Percentiles rank a stretch among this genome's conserved stretches.
phyloP scores from a whole-genome alignment of 2,113 vertebrate genomes.

The Holacanthus passer region DNA sequence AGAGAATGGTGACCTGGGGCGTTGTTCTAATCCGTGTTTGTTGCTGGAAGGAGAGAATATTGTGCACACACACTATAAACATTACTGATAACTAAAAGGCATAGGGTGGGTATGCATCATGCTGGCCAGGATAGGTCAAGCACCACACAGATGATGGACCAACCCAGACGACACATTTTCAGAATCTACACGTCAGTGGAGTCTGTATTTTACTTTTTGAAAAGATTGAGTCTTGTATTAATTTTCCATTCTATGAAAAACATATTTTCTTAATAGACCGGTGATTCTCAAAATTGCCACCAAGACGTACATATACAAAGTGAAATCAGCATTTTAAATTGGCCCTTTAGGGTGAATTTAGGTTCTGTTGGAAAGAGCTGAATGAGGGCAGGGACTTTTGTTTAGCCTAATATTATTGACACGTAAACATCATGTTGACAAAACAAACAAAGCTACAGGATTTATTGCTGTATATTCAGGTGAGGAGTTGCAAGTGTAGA shows the following conservation, averaged over 20 bases:
- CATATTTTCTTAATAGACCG: neutral
- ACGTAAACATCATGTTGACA: slow-evolving; percentile 12
- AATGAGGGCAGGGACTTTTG: neutral
- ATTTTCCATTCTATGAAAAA: neutral
- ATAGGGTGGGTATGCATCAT: neutral
- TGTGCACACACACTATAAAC: neutral
- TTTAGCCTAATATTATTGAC: slow-evolving; percentile 20
- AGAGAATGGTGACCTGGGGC: neutral
- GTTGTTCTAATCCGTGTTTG: neutral
- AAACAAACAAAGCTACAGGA: neutral
- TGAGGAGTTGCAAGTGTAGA: neutral
- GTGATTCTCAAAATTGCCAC: neutral
- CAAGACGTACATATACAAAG: neutral
- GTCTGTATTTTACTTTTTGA: neutral
- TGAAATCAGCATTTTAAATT: slow-evolving; percentile 4
- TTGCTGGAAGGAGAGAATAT: neutral
- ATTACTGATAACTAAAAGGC: neutral
- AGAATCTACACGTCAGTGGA: slow-evolving; percentile 2
- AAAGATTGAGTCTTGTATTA: neutral
- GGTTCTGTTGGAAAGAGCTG: neutral
- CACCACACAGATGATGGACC: neutral
- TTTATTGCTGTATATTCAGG: neutral
- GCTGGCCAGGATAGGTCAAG: neutral
- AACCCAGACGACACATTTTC: neutral
- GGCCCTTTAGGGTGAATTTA: neutral